phyloP scores from a whole-genome alignment of 2,888 invertebrate genomes.

The Pyrrhosoma nymphula region DNA sequence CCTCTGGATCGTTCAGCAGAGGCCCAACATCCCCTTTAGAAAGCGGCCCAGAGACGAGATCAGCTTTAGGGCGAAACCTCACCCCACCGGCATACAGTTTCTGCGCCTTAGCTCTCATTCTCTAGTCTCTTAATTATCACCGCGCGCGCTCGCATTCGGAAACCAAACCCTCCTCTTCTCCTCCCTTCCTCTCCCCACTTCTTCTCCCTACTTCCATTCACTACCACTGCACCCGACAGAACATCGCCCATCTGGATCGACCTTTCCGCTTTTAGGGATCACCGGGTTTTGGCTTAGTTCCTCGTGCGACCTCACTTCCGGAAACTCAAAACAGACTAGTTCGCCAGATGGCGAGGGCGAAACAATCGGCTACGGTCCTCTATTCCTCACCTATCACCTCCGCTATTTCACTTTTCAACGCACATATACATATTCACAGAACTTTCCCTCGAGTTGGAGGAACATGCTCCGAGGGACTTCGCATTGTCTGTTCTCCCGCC shows the following conservation, averaged over 20 bases:
- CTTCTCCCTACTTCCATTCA: neutral
- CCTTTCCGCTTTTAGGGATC: neutral
- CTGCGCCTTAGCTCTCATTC: neutral
- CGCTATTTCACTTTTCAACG: slow-evolving; percentile 10
- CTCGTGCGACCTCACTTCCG: slow-evolving; percentile 40
- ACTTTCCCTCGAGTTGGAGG: neutral
- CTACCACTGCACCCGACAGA: neutral
- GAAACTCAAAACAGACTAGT: neutral
- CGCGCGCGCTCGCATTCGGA: slow-evolving; percentile 4
- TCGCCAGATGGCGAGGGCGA: slow-evolving; percentile 28
- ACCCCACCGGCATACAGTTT: neutral
- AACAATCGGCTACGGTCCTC: neutral
- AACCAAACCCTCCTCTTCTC: neutral
- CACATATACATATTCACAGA: slow-evolving; percentile 23
- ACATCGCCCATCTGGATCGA: neutral
- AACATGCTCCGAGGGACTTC: neutral
- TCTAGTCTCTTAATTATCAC: neutral
- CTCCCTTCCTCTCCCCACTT: neutral
- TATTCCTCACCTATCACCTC: neutral
- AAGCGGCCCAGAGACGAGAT: neutral
- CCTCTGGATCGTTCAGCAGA: neutral
- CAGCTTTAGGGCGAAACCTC: slow-evolving; percentile 15
- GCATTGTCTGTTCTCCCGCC: neutral
- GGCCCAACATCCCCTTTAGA: neutral
- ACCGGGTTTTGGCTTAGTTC: neutral